Evolutionary conservation across 2,888 invertebrate species (phyloP).

Genomic region (Saturnia japonica): DNA sequence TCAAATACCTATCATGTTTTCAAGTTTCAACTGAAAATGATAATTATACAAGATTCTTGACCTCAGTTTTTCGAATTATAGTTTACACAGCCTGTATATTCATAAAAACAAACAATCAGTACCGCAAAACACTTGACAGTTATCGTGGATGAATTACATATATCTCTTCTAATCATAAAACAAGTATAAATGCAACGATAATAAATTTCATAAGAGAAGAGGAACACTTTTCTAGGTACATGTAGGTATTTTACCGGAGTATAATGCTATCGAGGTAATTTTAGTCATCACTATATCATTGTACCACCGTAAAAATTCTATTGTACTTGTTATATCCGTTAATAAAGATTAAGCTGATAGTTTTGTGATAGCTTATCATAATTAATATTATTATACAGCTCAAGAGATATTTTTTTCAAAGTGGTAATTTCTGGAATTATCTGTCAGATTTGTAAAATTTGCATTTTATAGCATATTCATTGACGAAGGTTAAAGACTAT

Average conservation of each 20-base stretch:
- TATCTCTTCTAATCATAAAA: neutral
- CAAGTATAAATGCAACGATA: neutral
- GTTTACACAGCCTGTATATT: neutral
- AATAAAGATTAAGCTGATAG: no score
- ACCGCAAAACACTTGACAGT: conserved; percentile 10
- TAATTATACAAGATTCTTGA: neutral
- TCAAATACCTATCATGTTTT: no score
- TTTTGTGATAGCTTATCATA: no score
- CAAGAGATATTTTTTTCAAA: no score
- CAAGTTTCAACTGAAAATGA: no score
- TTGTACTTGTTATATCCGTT: no score
- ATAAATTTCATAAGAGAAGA: neutral
- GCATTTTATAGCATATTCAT: no score
- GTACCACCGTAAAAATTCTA: no score
- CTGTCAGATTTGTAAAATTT: no score
- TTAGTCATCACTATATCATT: neutral
- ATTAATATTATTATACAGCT: no score
- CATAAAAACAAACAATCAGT: neutral
- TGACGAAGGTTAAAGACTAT: no score
- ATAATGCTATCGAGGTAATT: neutral
- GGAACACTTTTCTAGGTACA: neutral
- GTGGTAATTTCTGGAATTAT: no score
- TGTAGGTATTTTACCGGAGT: conserved; percentile 3
- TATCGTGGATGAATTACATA: conserved; percentile 3
- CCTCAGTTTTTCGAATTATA: neutral